Base-by-base conservation (phyloP, 2,888 invertebrate species). In the Platycheirus rosarum region DNA sequence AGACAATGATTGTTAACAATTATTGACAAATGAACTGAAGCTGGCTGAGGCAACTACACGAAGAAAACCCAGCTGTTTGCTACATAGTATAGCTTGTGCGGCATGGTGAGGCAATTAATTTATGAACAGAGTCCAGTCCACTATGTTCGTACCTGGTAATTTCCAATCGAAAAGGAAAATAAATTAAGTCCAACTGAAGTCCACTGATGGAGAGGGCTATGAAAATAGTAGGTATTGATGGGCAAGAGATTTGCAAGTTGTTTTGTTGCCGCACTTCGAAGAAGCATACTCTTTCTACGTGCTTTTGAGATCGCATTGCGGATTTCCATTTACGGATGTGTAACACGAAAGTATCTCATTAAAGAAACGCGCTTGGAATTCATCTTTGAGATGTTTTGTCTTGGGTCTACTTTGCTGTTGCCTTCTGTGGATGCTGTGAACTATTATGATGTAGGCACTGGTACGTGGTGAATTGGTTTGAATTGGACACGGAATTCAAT, bases 11-110 rank as follows among this genome's bases (percentile, higher is more conserved):
- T 82, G 77, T 62, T 62, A 76, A 68, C 57, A 76, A 7, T 63
- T 73, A 77, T 82, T 82, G 77, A 82, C 82, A 82, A 82, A 73
- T 82, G 77, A 77, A 71, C 68, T 82, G 77, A 37, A 77, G 66
- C 51, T 66, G 55, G 18, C 18, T 49, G 26, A 20, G 14, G 9
- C 51, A 60, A 35, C 35, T n/a, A 35, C 18, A 13, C 18, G n/a
- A 55, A 55, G 3, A 55, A 40, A 65, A 46, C 20, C 26, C 23
- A 18, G 16, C 48, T 26, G 32, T 9, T 20, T 13, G 46, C 16
- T 48, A n/a, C 20, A 20, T 55, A 8, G n/a, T 7, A 5, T 44
- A 35, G 18, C 13, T 32, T 48, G 73, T 49, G 37, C 11, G 11
- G 42, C 65, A 66, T 63, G 48, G 66, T 62, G 48, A 68, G 40